Conservation (phyloP, 2,888 invertebrate species). For the Trimorus sp. region DNA sequence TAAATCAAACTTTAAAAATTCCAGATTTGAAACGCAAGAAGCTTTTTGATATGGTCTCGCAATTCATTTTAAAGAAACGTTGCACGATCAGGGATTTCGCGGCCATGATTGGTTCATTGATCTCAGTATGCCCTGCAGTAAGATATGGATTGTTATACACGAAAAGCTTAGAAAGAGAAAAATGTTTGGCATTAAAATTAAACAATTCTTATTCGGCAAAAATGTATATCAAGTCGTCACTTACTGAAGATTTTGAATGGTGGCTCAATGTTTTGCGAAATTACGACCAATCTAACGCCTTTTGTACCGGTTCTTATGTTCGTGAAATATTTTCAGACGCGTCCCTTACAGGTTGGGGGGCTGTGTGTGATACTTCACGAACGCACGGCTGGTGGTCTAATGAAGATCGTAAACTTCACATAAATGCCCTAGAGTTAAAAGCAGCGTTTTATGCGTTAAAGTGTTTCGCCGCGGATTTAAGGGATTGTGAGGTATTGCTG, state of each 20-base stretch:
- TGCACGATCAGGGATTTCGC: neutral
- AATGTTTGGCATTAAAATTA: constrained; percentile 26
- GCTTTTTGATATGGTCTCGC: neutral
- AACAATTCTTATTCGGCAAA: neutral
- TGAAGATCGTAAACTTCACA: neutral
- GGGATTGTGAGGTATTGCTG: neutral
- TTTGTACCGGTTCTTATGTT: neutral
- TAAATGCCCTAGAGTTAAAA: neutral
- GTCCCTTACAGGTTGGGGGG: neutral
- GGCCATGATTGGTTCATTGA: neutral
- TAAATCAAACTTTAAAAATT: neutral
- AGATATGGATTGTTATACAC: neutral
- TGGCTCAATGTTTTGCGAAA: neutral
- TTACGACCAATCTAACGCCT: neutral
- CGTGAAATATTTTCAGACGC: neutral
- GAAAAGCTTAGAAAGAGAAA: neutral
- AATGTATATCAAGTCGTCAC: neutral
- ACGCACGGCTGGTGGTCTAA: neutral
- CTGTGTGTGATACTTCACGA: neutral
- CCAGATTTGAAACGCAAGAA: neutral
- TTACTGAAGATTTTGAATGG: neutral
- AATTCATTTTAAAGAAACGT: neutral
- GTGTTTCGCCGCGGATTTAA: constrained; percentile 2
- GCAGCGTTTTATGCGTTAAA: constrained; percentile 3
- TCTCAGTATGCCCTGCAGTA: neutral